Conservation (phyloP, 2,797 vertebrate genomes). For the Pangasius larnaudii region DNA sequence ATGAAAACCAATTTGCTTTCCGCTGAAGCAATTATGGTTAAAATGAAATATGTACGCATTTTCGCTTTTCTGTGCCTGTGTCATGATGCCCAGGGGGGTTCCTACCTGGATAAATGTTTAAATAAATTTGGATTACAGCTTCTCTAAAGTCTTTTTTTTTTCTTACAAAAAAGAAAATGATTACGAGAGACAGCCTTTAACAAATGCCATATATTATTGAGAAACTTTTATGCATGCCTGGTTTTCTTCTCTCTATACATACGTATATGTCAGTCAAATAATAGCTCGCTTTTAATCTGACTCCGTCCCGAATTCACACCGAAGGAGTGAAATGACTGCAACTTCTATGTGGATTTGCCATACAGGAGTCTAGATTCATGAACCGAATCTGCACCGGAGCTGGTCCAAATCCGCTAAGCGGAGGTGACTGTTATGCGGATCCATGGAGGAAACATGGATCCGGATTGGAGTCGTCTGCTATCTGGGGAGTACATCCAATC, state of each 20-base stretch:
- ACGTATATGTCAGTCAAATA: not conserved
- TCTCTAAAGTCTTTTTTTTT: conserved; percentile 26
- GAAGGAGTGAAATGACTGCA: too few species aligned
- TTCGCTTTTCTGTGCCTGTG: conserved; percentile 37
- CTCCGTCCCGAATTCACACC: too few species aligned
- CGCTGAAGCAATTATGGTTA: conserved; percentile 58
- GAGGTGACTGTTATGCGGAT: too few species aligned
- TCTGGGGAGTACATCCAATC: not conserved
- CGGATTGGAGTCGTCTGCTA: too few species aligned
- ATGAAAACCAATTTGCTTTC: conserved; percentile 65
- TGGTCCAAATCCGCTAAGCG: too few species aligned
- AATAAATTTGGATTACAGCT: conserved; percentile 53
- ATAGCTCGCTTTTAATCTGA: not conserved
- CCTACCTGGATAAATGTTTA: conserved; percentile 50
- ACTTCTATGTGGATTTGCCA: too few species aligned
- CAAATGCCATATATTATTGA: conserved; percentile 5
- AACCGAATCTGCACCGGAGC: too few species aligned
- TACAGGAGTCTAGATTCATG: too few species aligned
- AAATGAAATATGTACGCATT: conserved; percentile 54
- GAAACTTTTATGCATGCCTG: not conserved
- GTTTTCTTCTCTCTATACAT: not conserved
- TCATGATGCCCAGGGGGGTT: conserved; percentile 45
- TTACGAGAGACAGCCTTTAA: conserved; percentile 28
- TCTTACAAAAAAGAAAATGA: conserved; percentile 33
- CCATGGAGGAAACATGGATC: too few species aligned